phyloP scores from a whole-genome alignment of 2,113 vertebrate species.

The Peromyscus californicus region DNA sequence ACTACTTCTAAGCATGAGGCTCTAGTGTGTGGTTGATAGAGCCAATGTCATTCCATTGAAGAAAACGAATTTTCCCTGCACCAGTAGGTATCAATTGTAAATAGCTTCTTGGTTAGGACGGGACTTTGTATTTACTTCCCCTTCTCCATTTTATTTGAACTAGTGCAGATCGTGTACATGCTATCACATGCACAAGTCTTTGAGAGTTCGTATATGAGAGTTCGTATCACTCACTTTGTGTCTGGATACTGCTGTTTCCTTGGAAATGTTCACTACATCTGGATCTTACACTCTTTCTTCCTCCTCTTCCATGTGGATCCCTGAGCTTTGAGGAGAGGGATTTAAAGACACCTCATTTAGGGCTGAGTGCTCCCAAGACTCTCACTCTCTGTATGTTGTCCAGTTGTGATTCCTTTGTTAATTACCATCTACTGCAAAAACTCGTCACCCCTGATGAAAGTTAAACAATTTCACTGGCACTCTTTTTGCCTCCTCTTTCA shows the following conservation, averaged over 20 bases:
- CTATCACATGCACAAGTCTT: background rate
- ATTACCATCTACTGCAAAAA: background rate
- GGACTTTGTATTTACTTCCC: background rate
- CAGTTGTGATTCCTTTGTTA: background rate
- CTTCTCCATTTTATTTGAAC: background rate
- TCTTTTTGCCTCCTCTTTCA: background rate
- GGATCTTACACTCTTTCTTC: background rate
- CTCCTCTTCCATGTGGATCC: background rate
- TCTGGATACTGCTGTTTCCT: background rate
- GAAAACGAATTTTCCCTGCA: background rate
- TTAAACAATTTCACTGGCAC: background rate
- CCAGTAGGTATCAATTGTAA: background rate
- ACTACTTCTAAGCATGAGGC: background rate
- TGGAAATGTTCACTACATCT: background rate
- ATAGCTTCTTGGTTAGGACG: background rate
- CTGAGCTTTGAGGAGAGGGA: background rate
- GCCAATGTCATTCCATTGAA: background rate
- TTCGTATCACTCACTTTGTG: no score
- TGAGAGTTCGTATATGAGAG: background rate
- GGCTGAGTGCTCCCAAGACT: background rate
- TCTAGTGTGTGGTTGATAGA: background rate
- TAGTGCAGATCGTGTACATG: background rate
- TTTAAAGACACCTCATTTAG: background rate
- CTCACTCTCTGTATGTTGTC: background rate
- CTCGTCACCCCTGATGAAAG: background rate